Conservation (phyloP, 2,888 invertebrate genomes). For the Patella ulyssiponensis region DNA sequence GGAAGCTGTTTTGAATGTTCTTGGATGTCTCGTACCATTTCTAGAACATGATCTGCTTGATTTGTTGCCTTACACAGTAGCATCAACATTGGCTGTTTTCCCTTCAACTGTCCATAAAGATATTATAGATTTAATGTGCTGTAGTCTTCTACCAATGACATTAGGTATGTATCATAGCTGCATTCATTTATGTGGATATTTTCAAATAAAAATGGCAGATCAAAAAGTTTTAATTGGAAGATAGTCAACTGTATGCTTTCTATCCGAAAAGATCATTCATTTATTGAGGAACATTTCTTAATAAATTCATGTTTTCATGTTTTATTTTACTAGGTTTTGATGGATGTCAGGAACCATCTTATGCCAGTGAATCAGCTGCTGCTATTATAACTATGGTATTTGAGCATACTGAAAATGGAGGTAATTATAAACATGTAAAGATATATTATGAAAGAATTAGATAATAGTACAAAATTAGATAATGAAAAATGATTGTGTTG, state of each 20-base stretch:
- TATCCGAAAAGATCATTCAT: too few relatives aligned
- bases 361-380: conserved; percentile 75
- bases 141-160: conserved; percentile 95
- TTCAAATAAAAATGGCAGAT: too few relatives aligned
- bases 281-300: background rate
- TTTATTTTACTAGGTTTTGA: conserved; percentile 55
- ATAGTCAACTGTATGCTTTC: background rate
- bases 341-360: conserved; percentile 63
- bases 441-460: too few relatives aligned
- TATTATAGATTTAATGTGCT: conserved; percentile 93
- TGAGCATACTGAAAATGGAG: conserved; percentile 93
- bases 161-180: conserved; percentile 74
- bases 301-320: background rate
- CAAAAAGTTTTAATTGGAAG: background rate
- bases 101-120: conserved; percentile 93
- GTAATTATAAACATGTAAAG: conserved; percentile 72
- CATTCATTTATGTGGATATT: too few relatives aligned
- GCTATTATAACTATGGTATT: conserved; percentile 98
- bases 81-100: conserved; percentile 93
- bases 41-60: conserved; percentile 96
- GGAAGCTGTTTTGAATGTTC: conserved; percentile 91
- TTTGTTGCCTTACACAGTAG: conserved; percentile 93
- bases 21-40: conserved; percentile 95
- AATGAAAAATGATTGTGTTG: too few relatives aligned
- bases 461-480: too few relatives aligned